Base-by-base conservation (phyloP, 1,140 invertebrate genomes). In the Neodiprion fabricii region DNA sequence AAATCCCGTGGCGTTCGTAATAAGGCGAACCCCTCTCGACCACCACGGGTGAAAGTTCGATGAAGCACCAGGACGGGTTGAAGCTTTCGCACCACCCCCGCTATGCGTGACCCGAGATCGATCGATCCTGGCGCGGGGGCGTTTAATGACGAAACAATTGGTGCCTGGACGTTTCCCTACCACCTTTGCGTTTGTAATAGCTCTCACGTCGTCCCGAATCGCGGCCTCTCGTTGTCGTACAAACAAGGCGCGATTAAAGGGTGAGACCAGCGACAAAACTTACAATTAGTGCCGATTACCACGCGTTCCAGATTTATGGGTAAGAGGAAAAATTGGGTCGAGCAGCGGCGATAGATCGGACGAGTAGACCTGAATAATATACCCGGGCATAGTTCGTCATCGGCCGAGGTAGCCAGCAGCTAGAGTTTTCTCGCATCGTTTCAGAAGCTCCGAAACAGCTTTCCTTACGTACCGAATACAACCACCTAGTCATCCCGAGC, bases 241-340 rank as follows among this genome's bases (percentile, higher is more conserved):
- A 61, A 61, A 61, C 53, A 40, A 40, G 28, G 28, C 28, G 5
- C 28, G 28, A 40, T 40, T 5, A 40, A 5, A 5, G 5, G 5
- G 28, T 40, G 28, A 40, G 28, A 40, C 28, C 28, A 40, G 28
- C 28, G 28, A 40, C 28, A 5, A 21, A 21, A 21, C 17, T 21
- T 21, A 40, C 28, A 3, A 40, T 5, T 40, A 3, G 28, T 74
- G 75, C 48, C 70, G 72, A 71, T 72, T 67, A 70, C 73, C 72
- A 72, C 74, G 68, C 71, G 65, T 72, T 76, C 71, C 67, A 40
- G 28, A 40, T 40, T 40, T 40, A 40, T 3, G 28, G 28, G 28
- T 40, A 5, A 40, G 28, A 40, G 28, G 28, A 40, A 40, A 40
- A 40, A 40, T 40, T 40, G 28, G 28, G 28, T 40, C 2, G 0